phyloP scores from a whole-genome alignment of 2,888 invertebrate species.

The Sesia bembeciformis region DNA sequence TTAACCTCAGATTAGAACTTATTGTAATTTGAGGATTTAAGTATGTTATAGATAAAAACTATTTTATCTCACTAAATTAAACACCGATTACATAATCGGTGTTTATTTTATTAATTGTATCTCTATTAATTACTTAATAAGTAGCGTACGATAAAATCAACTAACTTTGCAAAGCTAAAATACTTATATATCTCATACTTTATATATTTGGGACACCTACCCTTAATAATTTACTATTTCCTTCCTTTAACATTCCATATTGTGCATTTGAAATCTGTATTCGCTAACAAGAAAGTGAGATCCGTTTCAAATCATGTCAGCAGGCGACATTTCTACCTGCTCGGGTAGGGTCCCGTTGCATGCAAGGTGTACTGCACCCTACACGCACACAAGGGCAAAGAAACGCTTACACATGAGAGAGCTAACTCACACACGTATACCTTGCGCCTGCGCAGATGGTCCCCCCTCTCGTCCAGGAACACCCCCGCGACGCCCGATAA shows the following conservation, averaged over 20 bases:
- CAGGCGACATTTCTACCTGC: conserved; percentile 58
- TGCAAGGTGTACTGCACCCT: conserved; percentile 62
- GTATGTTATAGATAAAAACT: no score
- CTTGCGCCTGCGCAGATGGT: conserved; percentile 24
- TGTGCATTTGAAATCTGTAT: conserved; percentile 35
- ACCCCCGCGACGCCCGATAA: conserved; percentile 32
- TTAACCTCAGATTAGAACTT: no score
- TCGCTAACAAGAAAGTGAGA: conserved; percentile 53
- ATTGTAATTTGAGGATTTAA: no score
- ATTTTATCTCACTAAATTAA: no score
- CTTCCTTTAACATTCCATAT: neutral
- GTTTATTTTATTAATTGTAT: no score
- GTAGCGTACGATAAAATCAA: no score
- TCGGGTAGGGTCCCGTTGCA: conserved; percentile 60
- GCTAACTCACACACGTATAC: conserved; percentile 19
- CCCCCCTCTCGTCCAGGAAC: conserved; percentile 21
- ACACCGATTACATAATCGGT: no score
- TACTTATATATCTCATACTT: no score
- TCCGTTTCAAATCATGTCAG: conserved; percentile 59
- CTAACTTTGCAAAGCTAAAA: no score
- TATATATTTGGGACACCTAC: no score
- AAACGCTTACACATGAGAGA: conserved; percentile 3
- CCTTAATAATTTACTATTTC: no score
- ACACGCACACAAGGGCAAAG: conserved; percentile 9
- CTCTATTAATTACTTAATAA: no score